A percentile compares a stretch with the other conserved stretches of the same genome.
phyloP scores from a whole-genome alignment of 2,888 invertebrate genomes.

The Brachypalpus laphriformis region DNA sequence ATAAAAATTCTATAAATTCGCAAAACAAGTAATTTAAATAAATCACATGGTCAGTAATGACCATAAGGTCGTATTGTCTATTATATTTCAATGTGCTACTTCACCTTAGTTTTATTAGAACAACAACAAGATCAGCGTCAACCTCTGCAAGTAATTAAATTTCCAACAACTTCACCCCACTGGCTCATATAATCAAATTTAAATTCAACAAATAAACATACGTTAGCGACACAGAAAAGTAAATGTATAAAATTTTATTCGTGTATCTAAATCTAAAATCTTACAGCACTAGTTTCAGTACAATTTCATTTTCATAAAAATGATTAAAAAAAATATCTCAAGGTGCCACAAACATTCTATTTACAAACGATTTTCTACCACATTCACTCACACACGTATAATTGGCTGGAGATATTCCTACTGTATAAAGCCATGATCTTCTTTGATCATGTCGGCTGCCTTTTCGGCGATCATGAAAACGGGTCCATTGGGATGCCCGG shows the following conservation, averaged over 20 bases:
- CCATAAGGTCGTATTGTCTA: not conserved
- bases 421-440: constrained; percentile 82
- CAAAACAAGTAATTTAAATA: no score
- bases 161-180: not conserved
- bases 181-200: not conserved
- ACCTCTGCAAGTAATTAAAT: not conserved
- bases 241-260: constrained; percentile 44
- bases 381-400: constrained; percentile 30
- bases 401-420: constrained; percentile 37
- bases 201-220: not conserved
- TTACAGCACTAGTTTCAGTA: constrained; percentile 67
- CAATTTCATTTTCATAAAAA: constrained; percentile 60
- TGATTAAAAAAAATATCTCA: constrained; percentile 43
- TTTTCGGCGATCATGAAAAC: constrained; percentile 85
- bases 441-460: constrained; percentile 84
- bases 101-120: not conserved
- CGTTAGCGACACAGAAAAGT: not conserved
- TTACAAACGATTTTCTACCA: constrained; percentile 44
- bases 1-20: no score
- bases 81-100: not conserved
- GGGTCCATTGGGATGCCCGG: constrained; percentile 85
- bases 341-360: constrained; percentile 20
- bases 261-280: constrained; percentile 37
- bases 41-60: not conserved
- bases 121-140: not conserved